A percentile compares a stretch with the other conserved stretches of the same genome.
phyloP scores from a whole-genome alignment of 2,888 invertebrate species.

The Anthrax anthrax region DNA sequence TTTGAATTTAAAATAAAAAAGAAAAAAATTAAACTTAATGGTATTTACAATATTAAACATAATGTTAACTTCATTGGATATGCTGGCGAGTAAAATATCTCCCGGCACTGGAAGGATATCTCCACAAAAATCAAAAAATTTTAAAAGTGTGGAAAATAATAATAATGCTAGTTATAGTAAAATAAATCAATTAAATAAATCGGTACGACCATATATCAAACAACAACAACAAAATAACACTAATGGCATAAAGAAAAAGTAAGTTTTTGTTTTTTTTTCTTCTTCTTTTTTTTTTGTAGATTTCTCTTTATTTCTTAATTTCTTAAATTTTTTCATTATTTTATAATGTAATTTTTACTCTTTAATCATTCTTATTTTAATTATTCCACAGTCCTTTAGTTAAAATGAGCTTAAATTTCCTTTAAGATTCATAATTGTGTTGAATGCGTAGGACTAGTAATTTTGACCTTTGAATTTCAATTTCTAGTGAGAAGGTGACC shows the following conservation, averaged over 20 bases:
- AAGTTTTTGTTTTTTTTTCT: conserved; percentile 17
- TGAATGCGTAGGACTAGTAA: no score
- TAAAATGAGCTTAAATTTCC: no score
- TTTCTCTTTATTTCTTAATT: no score
- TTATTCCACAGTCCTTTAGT: no score
- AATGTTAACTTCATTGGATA: conserved; percentile 79
- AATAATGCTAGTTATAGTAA: conserved; percentile 25
- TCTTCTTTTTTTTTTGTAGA: not conserved
- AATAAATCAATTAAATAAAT: conserved; percentile 24
- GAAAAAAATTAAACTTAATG: conserved; percentile 7
- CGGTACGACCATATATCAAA: conserved; percentile 25
- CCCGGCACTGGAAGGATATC: conserved; percentile 47
- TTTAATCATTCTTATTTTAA: no score
- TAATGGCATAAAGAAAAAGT: conserved; percentile 33
- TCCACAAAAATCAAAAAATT: conserved; percentile 19
- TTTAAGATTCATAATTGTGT: no score
- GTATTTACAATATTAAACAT: conserved; percentile 19
- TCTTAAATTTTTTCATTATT: no score
- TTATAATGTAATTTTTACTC: no score
- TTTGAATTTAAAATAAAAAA: conserved; percentile 2
- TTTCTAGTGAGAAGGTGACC: no score
- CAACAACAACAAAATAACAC: conserved; percentile 25
- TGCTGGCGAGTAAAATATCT: conserved; percentile 79
- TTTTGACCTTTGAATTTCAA: no score
- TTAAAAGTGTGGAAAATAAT: conserved; percentile 19